These are phyloP conservation scores for Morphnarchus princeps DNA, from an alignment of 2,113 vertebrate genomes.

Conservation along the genomic window DNA sequence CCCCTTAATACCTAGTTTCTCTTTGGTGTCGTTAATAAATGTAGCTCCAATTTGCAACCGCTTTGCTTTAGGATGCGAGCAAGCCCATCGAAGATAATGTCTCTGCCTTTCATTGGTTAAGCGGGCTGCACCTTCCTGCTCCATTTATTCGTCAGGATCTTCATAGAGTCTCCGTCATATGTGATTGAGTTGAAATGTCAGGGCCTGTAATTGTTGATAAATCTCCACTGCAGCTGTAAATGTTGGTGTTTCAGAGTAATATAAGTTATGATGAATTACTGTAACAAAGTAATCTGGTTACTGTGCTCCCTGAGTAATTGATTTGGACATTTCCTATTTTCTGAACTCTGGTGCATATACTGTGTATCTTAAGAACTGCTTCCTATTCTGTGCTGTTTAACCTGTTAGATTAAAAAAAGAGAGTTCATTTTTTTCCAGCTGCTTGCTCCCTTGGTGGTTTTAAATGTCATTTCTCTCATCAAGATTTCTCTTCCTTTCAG, in stretches of 20 bases:
- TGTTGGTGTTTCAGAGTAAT: background rate
- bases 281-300: background rate
- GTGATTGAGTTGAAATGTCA: background rate
- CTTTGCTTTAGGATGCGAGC: background rate
- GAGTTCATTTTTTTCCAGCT: background rate
- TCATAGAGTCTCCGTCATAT: background rate
- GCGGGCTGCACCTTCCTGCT: background rate
- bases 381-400: background rate
- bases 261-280: background rate
- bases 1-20: background rate
- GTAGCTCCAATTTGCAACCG: background rate
- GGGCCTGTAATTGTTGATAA: background rate
- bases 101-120: background rate
- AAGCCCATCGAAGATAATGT: background rate
- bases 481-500: background rate
- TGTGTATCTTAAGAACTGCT: background rate
- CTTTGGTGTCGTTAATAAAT: background rate
- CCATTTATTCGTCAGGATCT: background rate
- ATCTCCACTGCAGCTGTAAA: background rate
- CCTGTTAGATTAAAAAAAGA: background rate
- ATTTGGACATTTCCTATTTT: background rate
- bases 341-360: background rate
- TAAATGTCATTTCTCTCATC: background rate
- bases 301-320: background rate
- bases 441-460: background rate